These are phyloP conservation scores for Antidorcas marsupialis DNA, from an alignment of 2,113 vertebrate genomes.

Conservation along the genomic window DNA sequence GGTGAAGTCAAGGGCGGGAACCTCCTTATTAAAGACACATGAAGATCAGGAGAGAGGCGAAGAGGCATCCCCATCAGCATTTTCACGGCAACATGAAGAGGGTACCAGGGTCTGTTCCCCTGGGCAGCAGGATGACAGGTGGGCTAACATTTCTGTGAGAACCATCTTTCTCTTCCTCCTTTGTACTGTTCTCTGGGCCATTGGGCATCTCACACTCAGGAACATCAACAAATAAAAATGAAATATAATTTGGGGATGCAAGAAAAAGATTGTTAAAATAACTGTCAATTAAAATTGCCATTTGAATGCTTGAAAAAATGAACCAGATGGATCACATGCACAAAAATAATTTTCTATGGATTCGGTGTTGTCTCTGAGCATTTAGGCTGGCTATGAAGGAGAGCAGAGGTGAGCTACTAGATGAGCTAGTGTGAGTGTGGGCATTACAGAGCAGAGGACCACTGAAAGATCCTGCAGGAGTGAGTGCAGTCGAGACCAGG, in stretches of 20 bases:
- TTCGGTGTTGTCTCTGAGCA: neutral
- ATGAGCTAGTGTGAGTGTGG: neutral
- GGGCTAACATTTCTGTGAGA: neutral
- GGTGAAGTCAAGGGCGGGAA: neutral
- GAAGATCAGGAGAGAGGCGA: neutral
- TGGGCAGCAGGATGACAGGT: neutral
- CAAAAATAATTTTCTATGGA: neutral
- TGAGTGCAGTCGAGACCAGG: neutral
- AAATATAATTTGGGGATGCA: neutral
- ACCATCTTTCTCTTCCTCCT: neutral
- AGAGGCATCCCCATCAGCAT: fast-evolving
- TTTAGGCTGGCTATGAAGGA: neutral
- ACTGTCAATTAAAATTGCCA: neutral
- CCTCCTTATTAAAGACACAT: neutral
- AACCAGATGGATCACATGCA: neutral
- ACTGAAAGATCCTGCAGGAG: neutral
- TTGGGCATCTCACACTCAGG: neutral
- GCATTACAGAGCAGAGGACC: neutral
- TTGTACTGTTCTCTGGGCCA: neutral
- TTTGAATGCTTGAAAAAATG: neutral
- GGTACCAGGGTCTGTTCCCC: fast-evolving
- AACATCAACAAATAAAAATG: neutral
- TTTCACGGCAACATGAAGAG: neutral
- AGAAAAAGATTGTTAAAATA: neutral
- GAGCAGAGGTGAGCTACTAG: neutral